Percentiles rank a stretch among this genome's conserved stretches.
These are phyloP conservation scores for Apistogramma diplotaenia DNA, from an alignment of 2,113 vertebrate species.

Conservation along the genomic window DNA sequence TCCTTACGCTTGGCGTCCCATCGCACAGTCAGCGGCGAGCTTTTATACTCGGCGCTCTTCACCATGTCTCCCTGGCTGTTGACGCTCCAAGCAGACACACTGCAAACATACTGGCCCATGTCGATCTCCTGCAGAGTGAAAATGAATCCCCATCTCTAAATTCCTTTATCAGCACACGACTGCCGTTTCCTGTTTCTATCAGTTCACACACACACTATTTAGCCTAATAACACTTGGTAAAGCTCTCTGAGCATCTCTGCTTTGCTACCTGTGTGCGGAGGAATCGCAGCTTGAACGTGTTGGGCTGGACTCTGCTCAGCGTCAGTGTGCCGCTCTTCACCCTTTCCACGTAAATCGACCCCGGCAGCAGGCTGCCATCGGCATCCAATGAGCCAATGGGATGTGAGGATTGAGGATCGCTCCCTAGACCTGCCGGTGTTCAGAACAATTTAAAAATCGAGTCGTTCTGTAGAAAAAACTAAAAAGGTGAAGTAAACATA, in stretches of 20 bases:
- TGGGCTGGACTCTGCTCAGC: slow-evolving; percentile 73
- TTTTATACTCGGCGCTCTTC: slow-evolving; percentile 78
- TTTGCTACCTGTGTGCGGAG: slow-evolving; percentile 78
- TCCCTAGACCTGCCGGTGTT: slow-evolving; percentile 3
- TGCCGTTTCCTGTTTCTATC: background rate
- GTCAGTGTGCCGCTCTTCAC: slow-evolving; percentile 80
- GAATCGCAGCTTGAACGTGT: slow-evolving; percentile 86
- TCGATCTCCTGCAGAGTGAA: slow-evolving; percentile 75
- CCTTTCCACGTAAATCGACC: slow-evolving; percentile 73
- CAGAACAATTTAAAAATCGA: background rate
- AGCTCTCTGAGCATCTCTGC: background rate
- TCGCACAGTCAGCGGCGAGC: slow-evolving; percentile 73
- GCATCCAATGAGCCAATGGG: slow-evolving; percentile 81
- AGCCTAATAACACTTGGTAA: accelerated
- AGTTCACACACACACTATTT: background rate
- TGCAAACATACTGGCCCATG: slow-evolving; percentile 85
- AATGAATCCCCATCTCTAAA: background rate
- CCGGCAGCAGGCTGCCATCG: slow-evolving; percentile 79
- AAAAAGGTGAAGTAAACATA: background rate
- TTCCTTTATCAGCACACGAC: background rate
- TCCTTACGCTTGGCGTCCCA: slow-evolving; percentile 86
- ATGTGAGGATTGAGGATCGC: slow-evolving; percentile 29
- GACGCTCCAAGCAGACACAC: slow-evolving; percentile 79
- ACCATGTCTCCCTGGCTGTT: slow-evolving; percentile 78
- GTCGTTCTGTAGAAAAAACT: accelerated